These are phyloP conservation scores for Microctenopoma lineatum DNA, from an alignment of 2,797 vertebrate species.

Conservation along the genomic window DNA sequence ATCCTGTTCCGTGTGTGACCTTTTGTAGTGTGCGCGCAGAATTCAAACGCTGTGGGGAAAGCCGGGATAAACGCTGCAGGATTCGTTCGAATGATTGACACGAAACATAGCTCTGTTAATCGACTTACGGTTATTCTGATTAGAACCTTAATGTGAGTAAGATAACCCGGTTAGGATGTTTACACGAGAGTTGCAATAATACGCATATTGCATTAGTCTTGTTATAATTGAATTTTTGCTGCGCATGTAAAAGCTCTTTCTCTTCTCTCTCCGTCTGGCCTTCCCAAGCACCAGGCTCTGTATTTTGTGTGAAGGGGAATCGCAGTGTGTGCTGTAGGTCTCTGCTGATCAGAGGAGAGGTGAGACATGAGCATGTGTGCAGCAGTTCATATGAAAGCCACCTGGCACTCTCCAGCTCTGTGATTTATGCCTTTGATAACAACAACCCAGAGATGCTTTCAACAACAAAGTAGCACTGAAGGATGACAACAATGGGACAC, in stretches of 20 bases:
- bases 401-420: constrained; percentile 77
- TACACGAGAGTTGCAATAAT: constrained; percentile 79
- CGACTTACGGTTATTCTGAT: constrained; percentile 76
- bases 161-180: constrained; percentile 80
- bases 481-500: constrained; percentile 81
- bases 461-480: constrained; percentile 77
- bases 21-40: constrained; percentile 42
- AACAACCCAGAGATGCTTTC: constrained; percentile 77
- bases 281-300: constrained; percentile 56
- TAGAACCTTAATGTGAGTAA: constrained; percentile 73
- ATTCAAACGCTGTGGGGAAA: constrained; percentile 45
- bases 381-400: constrained; percentile 80
- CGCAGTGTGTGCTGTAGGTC: constrained; percentile 68
- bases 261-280: constrained; percentile 34
- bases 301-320: constrained; percentile 56
- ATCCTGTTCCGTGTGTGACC: constrained; percentile 47
- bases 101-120: constrained; percentile 73
- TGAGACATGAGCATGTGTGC: constrained; percentile 74
- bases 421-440: constrained; percentile 84
- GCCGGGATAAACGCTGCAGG: constrained; percentile 51
- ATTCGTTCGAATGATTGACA: constrained; percentile 77
- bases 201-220: constrained; percentile 77
- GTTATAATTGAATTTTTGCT: constrained; percentile 78
- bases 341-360: constrained; percentile 74
- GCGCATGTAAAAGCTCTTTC: constrained; percentile 67